A percentile compares a stretch with the other conserved stretches of the same genome.
Evolutionary conservation across 1,140 invertebrate genomes (phyloP).

Genomic region (Sminthurides bifidus): DNA sequence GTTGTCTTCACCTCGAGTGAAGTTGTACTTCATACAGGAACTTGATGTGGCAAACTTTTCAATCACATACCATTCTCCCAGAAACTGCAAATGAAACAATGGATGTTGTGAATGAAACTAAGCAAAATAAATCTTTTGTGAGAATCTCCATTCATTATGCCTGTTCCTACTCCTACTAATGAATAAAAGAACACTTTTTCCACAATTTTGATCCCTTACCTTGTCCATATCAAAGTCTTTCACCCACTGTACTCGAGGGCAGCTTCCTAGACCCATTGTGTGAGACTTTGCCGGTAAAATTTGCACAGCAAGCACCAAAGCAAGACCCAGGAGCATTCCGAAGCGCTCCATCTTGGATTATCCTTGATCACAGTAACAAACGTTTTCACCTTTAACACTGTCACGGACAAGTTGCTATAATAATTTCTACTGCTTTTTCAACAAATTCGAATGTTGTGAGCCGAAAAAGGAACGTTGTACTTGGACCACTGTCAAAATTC

Average conservation of each 20-base stretch:
- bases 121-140: not conserved
- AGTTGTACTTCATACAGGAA: constrained; percentile 65
- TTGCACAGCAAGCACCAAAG: not conserved
- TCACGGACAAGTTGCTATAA: too few species aligned
- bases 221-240: constrained; percentile 55
- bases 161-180: not conserved
- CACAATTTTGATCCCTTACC: constrained; percentile 40
- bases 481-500: too few species aligned
- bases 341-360: too few species aligned
- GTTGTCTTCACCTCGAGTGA: constrained; percentile 47
- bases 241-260: constrained; percentile 57
- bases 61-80: constrained; percentile 69
- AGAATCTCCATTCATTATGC: not conserved
- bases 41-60: constrained; percentile 70
- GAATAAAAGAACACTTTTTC: constrained; percentile 2
- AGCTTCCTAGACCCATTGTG: constrained; percentile 59
- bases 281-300: constrained; percentile 36
- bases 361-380: too few species aligned
- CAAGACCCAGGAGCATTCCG: not conserved
- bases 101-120: not conserved
- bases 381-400: constrained; percentile 31
- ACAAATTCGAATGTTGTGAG: too few species aligned
- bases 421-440: too few species aligned
- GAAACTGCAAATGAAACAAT: constrained; percentile 43
- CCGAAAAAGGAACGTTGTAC: too few species aligned